Evolutionary conservation across 2,113 vertebrate genomes (phyloP).

Genomic region (Kryptolebias marmoratus): DNA sequence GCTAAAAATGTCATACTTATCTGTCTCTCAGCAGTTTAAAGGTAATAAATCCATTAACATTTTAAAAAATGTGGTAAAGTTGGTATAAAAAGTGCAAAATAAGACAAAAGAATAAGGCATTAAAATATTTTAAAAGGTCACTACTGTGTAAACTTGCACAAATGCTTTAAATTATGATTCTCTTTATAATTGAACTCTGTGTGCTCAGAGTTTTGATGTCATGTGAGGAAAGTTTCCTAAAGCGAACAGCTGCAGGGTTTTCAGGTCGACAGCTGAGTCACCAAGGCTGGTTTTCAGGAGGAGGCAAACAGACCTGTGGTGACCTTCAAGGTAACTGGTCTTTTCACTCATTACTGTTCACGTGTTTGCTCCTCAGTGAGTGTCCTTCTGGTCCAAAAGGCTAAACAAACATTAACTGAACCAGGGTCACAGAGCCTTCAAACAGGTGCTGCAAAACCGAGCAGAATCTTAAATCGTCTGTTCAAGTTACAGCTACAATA

Average conservation of each 20-base stretch:
- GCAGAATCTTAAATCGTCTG: neutral
- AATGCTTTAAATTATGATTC: too few relatives aligned
- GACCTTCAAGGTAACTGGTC: slow-evolving; percentile 40
- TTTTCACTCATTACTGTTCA: slow-evolving; percentile 39
- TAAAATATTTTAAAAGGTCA: too few relatives aligned
- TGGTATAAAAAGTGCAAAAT: too few relatives aligned
- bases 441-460: slow-evolving; percentile 29
- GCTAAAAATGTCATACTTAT: too few relatives aligned
- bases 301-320: slow-evolving; percentile 45
- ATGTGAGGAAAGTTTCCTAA: slow-evolving; percentile 11
- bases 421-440: slow-evolving; percentile 25
- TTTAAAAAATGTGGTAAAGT: too few relatives aligned
- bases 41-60: too few relatives aligned
- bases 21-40: too few relatives aligned
- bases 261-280: slow-evolving; percentile 31
- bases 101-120: too few relatives aligned
- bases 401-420: slow-evolving; percentile 53
- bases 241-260: slow-evolving; percentile 1
- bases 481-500: neutral
- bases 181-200: neutral
- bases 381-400: slow-evolving; percentile 42
- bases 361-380: slow-evolving; percentile 3
- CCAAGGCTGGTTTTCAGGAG: neutral
- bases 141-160: too few relatives aligned
- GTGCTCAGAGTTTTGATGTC: neutral